Percentiles rank a stretch among this genome's conserved stretches.
Conservation (phyloP, 2,113 vertebrate species). For the Podocnemis expansa region DNA sequence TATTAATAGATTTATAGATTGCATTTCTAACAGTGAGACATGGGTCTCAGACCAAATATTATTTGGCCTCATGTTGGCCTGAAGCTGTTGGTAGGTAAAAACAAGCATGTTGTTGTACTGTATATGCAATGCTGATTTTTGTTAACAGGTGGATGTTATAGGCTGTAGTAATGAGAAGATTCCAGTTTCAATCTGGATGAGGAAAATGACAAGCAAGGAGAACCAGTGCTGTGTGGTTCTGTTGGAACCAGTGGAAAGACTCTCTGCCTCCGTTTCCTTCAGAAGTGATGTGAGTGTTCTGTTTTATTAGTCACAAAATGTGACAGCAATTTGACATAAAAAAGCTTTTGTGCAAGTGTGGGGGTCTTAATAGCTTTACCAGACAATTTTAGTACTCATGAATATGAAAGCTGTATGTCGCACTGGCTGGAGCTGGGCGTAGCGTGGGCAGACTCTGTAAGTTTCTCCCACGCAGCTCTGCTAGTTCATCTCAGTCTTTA, state of each 20-base stretch:
- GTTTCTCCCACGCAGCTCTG: rapidly evolving
- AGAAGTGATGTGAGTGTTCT: conserved; percentile 79
- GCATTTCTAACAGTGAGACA: not conserved
- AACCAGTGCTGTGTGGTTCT: conserved; percentile 77
- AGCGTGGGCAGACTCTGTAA: not conserved
- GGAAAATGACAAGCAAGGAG: conserved; percentile 68
- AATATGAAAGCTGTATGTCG: rapidly evolving
- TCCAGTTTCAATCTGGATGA: conserved; percentile 84
- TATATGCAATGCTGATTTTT: not conserved
- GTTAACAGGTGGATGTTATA: conserved; percentile 83
- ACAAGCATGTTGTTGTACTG: not conserved
- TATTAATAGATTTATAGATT: not conserved
- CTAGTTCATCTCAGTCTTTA: not conserved
- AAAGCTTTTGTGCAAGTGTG: not conserved
- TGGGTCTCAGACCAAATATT: not conserved
- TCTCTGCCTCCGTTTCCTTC: conserved; percentile 86
- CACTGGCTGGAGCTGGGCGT: not conserved
- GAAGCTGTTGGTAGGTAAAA: not conserved
- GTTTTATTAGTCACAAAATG: not conserved
- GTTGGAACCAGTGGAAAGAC: conserved; percentile 87
- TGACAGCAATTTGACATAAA: not conserved
- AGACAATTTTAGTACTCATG: not conserved
- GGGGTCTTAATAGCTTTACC: not conserved
- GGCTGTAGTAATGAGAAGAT: conserved; percentile 76
- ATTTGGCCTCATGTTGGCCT: not conserved